Conservation (phyloP, 2,797 vertebrate genomes). For the Thripadectes ignobilis region DNA sequence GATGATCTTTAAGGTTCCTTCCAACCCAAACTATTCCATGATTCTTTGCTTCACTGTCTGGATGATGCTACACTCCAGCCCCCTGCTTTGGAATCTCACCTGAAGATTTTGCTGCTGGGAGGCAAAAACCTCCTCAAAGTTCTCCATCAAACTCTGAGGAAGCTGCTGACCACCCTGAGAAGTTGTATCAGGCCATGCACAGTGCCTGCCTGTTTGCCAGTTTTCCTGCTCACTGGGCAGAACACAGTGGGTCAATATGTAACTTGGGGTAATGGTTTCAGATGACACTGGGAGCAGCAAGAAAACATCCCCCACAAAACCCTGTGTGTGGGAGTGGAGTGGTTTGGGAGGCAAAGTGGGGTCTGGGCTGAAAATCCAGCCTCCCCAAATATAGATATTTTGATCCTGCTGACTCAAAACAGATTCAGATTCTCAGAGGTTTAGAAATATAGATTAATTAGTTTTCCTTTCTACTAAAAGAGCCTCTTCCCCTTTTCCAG, state of each 20-base stretch:
- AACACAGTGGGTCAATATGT: not conserved
- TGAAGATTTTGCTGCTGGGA: not conserved
- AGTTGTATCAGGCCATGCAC: not conserved
- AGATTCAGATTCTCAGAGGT: not conserved
- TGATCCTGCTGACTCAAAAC: not conserved
- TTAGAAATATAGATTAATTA: not conserved
- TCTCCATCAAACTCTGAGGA: not conserved
- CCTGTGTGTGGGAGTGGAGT: not conserved
- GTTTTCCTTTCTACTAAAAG: not conserved
- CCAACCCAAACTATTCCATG: not conserved
- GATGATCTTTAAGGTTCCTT: not conserved
- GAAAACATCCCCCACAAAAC: not conserved
- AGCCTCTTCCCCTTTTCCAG: not conserved
- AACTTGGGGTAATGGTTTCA: not conserved
- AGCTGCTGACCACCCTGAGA: not conserved
- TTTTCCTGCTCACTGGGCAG: constrained; percentile 30
- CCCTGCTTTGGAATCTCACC: not conserved
- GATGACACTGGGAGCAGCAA: not conserved
- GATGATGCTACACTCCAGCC: not conserved
- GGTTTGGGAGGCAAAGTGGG: not conserved
- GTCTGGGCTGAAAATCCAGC: not conserved
- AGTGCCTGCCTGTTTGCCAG: not conserved
- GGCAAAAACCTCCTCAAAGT: not conserved
- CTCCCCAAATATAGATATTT: not conserved
- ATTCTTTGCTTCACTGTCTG: not conserved